Conservation (phyloP, 1,140 invertebrate species). For the Meteorus sp. region DNA sequence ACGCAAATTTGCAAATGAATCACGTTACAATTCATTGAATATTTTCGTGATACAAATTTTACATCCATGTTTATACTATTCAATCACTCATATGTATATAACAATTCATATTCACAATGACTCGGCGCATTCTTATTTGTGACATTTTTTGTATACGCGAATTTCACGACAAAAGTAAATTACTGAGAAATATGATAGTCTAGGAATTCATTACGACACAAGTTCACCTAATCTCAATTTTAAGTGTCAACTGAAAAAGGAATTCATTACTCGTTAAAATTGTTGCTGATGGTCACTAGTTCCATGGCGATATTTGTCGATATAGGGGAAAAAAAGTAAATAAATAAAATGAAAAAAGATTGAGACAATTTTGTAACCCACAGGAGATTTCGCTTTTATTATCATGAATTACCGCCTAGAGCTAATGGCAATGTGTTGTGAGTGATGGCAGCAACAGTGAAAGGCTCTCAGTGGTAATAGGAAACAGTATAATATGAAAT, state of each 20-base stretch:
- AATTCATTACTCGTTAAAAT: neutral
- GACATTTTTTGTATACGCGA: neutral
- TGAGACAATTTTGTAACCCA: slow-evolving; percentile 2
- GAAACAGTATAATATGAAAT: neutral
- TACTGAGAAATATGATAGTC: neutral
- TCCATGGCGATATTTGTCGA: neutral
- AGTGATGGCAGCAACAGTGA: slow-evolving; percentile 3
- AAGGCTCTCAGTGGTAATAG: slow-evolving; percentile 4
- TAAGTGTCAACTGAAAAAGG: neutral
- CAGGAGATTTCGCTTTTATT: slow-evolving; percentile 9
- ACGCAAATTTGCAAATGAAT: slow-evolving; percentile 24
- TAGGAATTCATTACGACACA: neutral
- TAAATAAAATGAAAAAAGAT: neutral
- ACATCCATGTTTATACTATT: no score
- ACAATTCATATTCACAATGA: no score
- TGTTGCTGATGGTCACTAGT: no score
- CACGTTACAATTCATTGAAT: neutral
- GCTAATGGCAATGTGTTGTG: neutral
- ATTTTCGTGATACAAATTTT: neutral
- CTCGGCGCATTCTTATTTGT: no score
- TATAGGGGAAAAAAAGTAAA: no score
- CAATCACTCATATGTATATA: no score
- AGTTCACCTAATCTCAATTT: neutral
- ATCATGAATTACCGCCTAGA: slow-evolving; percentile 9
- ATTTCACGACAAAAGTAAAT: neutral